Conservation (phyloP, 2,113 vertebrate genomes). For the Conger conger region DNA sequence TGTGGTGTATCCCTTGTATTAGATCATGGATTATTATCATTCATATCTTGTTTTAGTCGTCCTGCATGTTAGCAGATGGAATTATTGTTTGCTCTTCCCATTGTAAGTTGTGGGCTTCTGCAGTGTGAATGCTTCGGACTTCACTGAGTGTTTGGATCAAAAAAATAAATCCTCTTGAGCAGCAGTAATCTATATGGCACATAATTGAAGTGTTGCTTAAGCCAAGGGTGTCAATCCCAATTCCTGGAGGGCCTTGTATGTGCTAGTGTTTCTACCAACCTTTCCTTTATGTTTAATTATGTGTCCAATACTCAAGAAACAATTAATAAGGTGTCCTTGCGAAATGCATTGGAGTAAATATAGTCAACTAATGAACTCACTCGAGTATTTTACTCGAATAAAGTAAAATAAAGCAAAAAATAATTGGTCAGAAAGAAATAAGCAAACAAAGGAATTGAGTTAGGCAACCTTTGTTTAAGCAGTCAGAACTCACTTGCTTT, state of each 20-base stretch:
- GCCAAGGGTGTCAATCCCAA: not conserved
- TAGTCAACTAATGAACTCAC: not conserved
- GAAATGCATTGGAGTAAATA: not conserved
- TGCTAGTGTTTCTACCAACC: not conserved
- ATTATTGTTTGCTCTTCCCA: not conserved
- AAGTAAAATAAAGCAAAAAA: not conserved
- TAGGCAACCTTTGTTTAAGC: not conserved
- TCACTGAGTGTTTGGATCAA: not conserved
- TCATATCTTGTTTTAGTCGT: not conserved
- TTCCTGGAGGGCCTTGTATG: not conserved
- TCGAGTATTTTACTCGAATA: not conserved
- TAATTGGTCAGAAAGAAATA: not conserved
- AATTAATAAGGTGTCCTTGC: not conserved
- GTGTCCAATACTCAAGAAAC: not conserved
- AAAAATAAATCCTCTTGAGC: not conserved
- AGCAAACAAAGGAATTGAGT: not conserved
- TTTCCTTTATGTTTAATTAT: not conserved
- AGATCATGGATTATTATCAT: not conserved
- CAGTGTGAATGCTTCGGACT: too few species aligned
- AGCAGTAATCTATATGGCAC: not conserved
- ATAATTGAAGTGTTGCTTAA: slow-evolving; percentile 4
- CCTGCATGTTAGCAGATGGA: not conserved
- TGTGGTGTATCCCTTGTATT: not conserved
- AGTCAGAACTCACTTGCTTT: not conserved
- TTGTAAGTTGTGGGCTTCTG: not conserved